Percentiles rank a stretch among this genome's conserved stretches.
Conservation (phyloP, 2,888 invertebrate genomes). For the Diarsia brunnea region DNA sequence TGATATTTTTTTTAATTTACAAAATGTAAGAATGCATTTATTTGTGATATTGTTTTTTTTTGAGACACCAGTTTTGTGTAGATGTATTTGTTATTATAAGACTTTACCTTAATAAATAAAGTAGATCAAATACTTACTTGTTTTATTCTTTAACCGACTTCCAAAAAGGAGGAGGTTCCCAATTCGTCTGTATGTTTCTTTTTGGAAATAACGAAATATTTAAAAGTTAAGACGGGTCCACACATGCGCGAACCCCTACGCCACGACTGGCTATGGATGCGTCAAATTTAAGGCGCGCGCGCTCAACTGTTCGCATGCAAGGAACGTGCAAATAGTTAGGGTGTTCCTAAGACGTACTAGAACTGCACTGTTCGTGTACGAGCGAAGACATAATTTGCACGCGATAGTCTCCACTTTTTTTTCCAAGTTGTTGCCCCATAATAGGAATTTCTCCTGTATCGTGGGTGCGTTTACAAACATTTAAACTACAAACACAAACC, state of each 20-base stretch:
- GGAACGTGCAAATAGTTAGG: neutral
- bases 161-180: no score
- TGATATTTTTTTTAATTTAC: constrained; percentile 22
- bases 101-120: neutral
- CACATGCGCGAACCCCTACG: neutral
- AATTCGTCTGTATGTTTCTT: no score
- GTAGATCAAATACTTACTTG: neutral
- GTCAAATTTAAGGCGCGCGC: neutral
- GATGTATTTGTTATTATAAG: constrained; percentile 22
- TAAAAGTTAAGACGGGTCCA: neutral
- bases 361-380: no score
- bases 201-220: neutral
- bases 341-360: neutral
- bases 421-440: no score
- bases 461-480: no score
- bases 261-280: neutral
- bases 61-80: constrained; percentile 33
- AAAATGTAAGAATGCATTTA: constrained; percentile 45
- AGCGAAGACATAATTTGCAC: no score
- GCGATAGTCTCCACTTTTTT: no score
- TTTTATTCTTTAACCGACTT: no score
- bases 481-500: no score
- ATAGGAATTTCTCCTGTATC: no score
- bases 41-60: constrained; percentile 48
- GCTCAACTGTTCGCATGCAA: neutral